Percentiles rank a stretch among this genome's conserved stretches.
Conservation (phyloP, 2,888 invertebrate genomes). For the Saturnia japonica region DNA sequence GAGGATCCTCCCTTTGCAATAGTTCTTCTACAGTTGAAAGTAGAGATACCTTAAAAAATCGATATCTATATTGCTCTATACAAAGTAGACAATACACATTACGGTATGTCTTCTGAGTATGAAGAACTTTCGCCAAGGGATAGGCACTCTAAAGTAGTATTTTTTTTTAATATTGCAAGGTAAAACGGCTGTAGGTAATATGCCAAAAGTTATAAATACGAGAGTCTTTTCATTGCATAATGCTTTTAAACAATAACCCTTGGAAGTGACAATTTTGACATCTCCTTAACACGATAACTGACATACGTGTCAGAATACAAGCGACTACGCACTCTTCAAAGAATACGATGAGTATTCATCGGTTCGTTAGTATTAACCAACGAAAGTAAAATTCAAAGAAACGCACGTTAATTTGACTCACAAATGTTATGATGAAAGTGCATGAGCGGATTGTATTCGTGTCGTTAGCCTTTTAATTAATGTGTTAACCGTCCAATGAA, state of each 20-base stretch:
- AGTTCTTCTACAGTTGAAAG: too few species aligned
- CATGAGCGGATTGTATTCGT: constrained; percentile 15
- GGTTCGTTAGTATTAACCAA: constrained; percentile 18
- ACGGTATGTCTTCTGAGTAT: background rate
- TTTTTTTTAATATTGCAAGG: too few species aligned
- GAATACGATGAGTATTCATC: constrained; percentile 21
- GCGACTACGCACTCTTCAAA: constrained; percentile 14
- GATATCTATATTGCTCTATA: background rate
- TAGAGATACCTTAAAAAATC: too few species aligned
- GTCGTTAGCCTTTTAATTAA: constrained; percentile 21
- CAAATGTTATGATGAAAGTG: constrained; percentile 20
- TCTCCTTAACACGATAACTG: background rate
- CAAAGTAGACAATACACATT: background rate
- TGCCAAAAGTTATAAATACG: background rate
- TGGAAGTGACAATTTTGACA: constrained; percentile 6
- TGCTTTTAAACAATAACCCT: background rate
- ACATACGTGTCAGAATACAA: constrained; percentile 3
- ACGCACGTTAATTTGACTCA: constrained; percentile 19
- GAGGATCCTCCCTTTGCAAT: too few species aligned
- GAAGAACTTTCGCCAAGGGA: background rate
- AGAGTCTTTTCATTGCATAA: background rate
- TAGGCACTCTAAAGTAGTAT: background rate
- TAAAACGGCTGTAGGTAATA: background rate
- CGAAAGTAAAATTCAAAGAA: constrained; percentile 24
- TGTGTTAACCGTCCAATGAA: constrained; percentile 19